Conservation (phyloP, 2,113 vertebrate genomes). For the Anolis sagrei region DNA sequence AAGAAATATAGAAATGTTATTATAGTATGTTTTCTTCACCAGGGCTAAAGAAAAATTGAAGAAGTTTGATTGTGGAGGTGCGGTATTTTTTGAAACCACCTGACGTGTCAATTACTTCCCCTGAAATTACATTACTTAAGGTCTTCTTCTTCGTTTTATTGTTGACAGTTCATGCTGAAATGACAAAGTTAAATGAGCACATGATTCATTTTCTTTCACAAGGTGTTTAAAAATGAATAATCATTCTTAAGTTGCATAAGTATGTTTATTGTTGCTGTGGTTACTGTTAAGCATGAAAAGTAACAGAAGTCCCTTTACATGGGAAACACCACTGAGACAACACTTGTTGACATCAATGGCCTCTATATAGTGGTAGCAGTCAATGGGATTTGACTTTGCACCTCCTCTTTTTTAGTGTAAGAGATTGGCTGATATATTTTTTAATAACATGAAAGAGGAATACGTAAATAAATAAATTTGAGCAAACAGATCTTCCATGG, state of each 20-base stretch:
- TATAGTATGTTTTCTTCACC: too few species aligned
- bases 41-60: too few species aligned
- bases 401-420: background rate
- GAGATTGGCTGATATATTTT: too few species aligned
- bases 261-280: background rate
- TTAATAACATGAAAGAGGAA: too few species aligned
- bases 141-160: background rate
- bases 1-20: too few species aligned
- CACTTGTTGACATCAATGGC: background rate
- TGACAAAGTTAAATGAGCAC: background rate
- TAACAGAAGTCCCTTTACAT: background rate
- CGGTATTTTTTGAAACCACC: background rate
- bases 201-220: background rate
- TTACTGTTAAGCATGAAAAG: background rate
- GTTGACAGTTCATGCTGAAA: constrained; percentile 5
- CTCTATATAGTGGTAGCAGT: background rate
- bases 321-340: background rate
- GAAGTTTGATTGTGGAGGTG: background rate
- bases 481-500: too few species aligned
- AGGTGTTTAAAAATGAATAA: background rate
- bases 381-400: background rate
- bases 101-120: background rate
- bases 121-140: background rate
- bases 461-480: too few species aligned
- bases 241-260: background rate